phyloP scores from a whole-genome alignment of 2,113 vertebrate species.

The Salvelinus fontinalis region DNA sequence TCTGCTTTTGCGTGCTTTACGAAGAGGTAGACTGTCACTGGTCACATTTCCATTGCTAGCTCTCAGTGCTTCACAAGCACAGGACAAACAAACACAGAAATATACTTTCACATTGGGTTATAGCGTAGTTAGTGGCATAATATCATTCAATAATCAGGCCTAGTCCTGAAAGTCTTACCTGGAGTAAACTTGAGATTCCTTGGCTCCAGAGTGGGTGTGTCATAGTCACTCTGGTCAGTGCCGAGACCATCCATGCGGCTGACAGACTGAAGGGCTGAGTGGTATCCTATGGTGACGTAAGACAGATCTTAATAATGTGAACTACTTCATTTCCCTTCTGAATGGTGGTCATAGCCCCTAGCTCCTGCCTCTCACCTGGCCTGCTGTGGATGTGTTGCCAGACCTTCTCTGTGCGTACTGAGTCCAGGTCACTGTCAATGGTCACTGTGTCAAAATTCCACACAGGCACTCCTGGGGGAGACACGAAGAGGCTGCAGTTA shows the following conservation, averaged over 20 bases:
- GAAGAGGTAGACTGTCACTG: slow-evolving; percentile 6
- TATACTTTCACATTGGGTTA: not conserved
- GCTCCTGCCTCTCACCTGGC: slow-evolving; percentile 43
- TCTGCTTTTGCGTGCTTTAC: slow-evolving; percentile 23
- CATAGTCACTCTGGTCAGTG: slow-evolving; percentile 36
- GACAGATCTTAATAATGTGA: not conserved
- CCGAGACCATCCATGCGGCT: slow-evolving; percentile 22
- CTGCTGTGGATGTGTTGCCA: slow-evolving; percentile 56
- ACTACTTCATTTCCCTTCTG: not conserved
- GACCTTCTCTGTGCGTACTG: slow-evolving; percentile 63
- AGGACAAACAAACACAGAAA: not conserved
- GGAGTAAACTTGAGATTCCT: slow-evolving; percentile 21
- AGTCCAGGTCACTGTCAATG: slow-evolving; percentile 77
- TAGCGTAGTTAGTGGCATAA: not conserved
- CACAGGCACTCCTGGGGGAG: slow-evolving; percentile 63
- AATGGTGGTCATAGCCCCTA: not conserved
- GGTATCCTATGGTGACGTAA: slow-evolving; percentile 34
- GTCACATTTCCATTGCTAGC: slow-evolving; percentile 4
- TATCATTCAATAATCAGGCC: not conserved
- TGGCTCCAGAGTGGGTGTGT: slow-evolving; percentile 38
- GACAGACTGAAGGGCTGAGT: slow-evolving; percentile 36
- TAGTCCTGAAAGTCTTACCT: slow-evolving; percentile 27
- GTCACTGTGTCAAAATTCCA: slow-evolving; percentile 69
- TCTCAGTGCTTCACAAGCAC: slow-evolving; percentile 28
- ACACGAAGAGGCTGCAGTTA: not conserved